phyloP scores from a whole-genome alignment of 2,113 vertebrate genomes.

The Helogale parvula region DNA sequence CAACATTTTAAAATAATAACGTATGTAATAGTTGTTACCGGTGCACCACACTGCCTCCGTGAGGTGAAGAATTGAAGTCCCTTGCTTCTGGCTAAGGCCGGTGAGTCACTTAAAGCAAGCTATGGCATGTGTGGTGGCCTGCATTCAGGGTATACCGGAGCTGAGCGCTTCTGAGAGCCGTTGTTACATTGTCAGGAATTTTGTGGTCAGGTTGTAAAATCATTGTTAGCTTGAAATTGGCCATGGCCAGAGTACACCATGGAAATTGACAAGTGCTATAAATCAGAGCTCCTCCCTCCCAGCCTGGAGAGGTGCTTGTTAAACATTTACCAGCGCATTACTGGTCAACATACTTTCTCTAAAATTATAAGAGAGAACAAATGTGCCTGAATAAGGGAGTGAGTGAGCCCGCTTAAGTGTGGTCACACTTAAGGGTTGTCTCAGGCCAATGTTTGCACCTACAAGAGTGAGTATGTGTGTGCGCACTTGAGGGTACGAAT shows the following conservation, averaged over 20 bases:
- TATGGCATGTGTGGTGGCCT: background rate
- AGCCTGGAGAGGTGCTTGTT: background rate
- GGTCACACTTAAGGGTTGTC: background rate
- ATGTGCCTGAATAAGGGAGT: background rate
- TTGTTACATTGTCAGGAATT: background rate
- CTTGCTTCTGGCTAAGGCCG: background rate
- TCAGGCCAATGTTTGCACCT: background rate
- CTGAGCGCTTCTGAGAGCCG: background rate
- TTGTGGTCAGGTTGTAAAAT: background rate
- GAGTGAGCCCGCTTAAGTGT: background rate
- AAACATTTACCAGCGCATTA: background rate
- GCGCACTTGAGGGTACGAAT: background rate
- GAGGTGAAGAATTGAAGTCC: conserved; percentile 1
- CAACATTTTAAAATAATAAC: background rate
- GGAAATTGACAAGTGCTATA: background rate
- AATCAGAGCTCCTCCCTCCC: background rate
- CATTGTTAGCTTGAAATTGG: background rate
- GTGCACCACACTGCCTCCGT: background rate
- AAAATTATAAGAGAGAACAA: background rate
- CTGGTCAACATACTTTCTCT: background rate
- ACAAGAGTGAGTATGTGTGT: background rate
- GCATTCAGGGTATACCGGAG: background rate
- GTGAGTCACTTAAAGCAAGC: background rate
- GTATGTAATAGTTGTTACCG: background rate
- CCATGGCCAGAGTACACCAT: background rate